Base-by-base conservation (phyloP, 2,888 invertebrate species). In the Hypena proboscidalis region DNA sequence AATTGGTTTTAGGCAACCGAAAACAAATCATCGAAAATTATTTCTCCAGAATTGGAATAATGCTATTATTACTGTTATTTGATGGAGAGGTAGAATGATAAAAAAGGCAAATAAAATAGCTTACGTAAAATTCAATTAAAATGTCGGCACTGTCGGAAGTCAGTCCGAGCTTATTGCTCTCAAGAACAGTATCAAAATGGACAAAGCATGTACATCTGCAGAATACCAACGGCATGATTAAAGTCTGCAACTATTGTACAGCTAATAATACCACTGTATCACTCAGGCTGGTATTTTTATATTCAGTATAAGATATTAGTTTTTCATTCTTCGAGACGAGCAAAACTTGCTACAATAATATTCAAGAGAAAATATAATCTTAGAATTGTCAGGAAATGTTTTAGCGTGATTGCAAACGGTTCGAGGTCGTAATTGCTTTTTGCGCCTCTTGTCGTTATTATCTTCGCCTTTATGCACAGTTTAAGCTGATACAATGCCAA, bases 371-470 rank as follows among this genome's bases (percentile, higher is more conserved):
- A 77, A 77, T 70, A 75, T 74, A 77, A 80, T 80, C 72, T 75
- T 54, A 60, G 67, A 70, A 77, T 73, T 37, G 51, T 59, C 59
- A 76, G 58, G 43, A 61, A 70, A 66, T 63, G 70, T 71, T 76
- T 68, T 70, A 64, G 44, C 75, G 71, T 74, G 80, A 83, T 81
- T 77, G 80, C 79, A 76, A 74, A 74, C 71, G 70, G 64, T 69
- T 74, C 70, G 74, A 72, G 75, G 70, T 66, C 76, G 80, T 86
- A 85, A 88, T 88, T 86, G 86, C 78, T 86, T 85, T 83, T 86
- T 85, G 83, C 85, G 86, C 80, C 74, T 76, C 80, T 77, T 85
- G 83, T 83, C 80, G 77, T 83, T 80, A 85, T 87, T 85, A 86
- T 85, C 81, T 84, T 80, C 80, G 83, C 77, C 71, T 83, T 85